A percentile compares a stretch with the other conserved stretches of the same genome.
These are phyloP conservation scores for Dicyrtoma fusca DNA, from an alignment of 2,888 invertebrate genomes.

Conservation along the genomic window DNA sequence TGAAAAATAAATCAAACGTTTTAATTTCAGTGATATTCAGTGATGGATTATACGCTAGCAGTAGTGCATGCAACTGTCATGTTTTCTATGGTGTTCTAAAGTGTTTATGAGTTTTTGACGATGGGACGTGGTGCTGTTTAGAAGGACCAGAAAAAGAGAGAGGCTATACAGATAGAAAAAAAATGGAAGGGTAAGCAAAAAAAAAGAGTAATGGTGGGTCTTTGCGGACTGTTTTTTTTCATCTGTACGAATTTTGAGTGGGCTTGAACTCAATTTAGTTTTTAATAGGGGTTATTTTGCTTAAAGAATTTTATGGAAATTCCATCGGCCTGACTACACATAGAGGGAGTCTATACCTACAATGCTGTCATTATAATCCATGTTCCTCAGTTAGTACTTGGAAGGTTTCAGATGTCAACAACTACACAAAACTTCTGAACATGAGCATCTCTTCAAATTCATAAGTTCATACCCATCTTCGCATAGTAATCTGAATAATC, in stretches of 20 bases:
- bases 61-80: no score
- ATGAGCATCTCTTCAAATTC: slow-evolving; percentile 4
- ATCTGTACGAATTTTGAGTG: slow-evolving; percentile 20
- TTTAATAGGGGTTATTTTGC: slow-evolving; percentile 37
- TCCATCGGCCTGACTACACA: background rate
- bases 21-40: background rate
- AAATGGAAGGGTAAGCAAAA: background rate
- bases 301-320: slow-evolving; percentile 35
- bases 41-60: no score
- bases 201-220: background rate
- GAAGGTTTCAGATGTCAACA: slow-evolving; percentile 3
- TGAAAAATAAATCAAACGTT: background rate
- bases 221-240: slow-evolving; percentile 16
- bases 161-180: background rate
- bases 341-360: slow-evolving; percentile 2
- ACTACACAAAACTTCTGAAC: background rate
- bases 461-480: slow-evolving; percentile 13
- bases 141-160: background rate
- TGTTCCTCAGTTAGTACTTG: background rate
- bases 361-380: slow-evolving; percentile 8
- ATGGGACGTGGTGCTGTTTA: background rate
- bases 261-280: slow-evolving; percentile 40
- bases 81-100: no score
- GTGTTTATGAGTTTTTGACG: background rate
- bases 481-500: slow-evolving; percentile 10